Percentiles rank a stretch among this genome's conserved stretches.
Evolutionary conservation across 1,140 invertebrate species (phyloP).

Genomic region (Odontomachus brunneus): DNA sequence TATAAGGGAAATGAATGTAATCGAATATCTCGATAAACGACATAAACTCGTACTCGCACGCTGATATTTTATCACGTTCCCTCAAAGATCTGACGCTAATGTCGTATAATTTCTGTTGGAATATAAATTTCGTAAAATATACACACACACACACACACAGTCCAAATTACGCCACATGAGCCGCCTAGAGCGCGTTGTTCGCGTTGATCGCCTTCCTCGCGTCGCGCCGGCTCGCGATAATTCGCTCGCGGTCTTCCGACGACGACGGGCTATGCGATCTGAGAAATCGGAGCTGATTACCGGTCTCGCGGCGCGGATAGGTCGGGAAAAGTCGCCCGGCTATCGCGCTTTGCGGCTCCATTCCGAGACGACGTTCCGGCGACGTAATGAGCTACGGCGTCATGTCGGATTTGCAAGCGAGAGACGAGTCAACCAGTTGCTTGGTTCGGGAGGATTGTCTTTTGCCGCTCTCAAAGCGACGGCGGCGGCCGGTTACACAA

Average conservation of each 20-base stretch:
- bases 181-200: background rate
- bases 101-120: no score
- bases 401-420: constrained; percentile 54
- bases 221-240: constrained; percentile 15
- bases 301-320: constrained; percentile 36
- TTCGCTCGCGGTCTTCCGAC: constrained; percentile 22
- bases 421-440: constrained; percentile 50
- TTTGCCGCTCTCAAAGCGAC: constrained; percentile 4
- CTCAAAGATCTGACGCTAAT: constrained; percentile 1
- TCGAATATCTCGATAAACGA: constrained; percentile 12
- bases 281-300: constrained; percentile 58
- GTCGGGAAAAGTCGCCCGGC: constrained; percentile 46
- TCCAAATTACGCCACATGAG: no score
- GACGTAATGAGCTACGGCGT: constrained; percentile 55
- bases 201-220: background rate
- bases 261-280: constrained; percentile 6
- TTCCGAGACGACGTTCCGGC: constrained; percentile 36
- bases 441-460: constrained; percentile 39
- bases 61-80: background rate
- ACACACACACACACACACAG: no score
- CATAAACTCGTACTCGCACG: background rate
- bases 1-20: background rate
- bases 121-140: no score
- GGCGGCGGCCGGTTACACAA: constrained; percentile 29
- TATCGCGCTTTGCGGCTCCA: constrained; percentile 61